A percentile compares a stretch with the other conserved stretches of the same genome.
These are phyloP conservation scores for Nematostella vectensis DNA, from an alignment of 92 coral and sea anemone species.

Conservation along the genomic window DNA sequence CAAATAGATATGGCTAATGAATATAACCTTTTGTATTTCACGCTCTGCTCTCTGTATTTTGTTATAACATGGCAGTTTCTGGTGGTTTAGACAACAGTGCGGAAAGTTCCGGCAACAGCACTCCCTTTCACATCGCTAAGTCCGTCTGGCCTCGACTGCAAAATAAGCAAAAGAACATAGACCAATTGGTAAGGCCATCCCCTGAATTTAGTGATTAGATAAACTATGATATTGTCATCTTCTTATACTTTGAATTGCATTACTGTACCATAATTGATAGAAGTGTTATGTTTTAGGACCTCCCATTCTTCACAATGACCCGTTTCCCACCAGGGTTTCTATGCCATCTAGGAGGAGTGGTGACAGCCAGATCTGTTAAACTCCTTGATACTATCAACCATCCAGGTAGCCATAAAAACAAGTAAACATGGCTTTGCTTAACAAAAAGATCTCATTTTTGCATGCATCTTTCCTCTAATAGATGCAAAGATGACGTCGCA, in stretches of 20 bases:
- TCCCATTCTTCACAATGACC: constrained; percentile 92
- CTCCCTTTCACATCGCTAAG: constrained; percentile 41
- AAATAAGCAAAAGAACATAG: constrained; percentile 58
- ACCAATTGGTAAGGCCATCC: constrained; percentile 86
- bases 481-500: too few relatives aligned
- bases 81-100: constrained; percentile 63
- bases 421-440: too few relatives aligned
- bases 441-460: too few relatives aligned
- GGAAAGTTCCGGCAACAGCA: constrained; percentile 42
- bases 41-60: too few relatives aligned
- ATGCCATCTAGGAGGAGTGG: constrained; percentile 86
- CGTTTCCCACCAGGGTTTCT: constrained; percentile 79
- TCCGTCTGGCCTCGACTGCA: constrained; percentile 52
- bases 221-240: too few relatives aligned
- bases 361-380: constrained; percentile 92
- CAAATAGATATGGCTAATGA: too few relatives aligned
- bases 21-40: too few relatives aligned
- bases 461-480: too few relatives aligned
- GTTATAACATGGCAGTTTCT: too few relatives aligned
- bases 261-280: too few relatives aligned
- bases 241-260: too few relatives aligned
- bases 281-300: constrained; percentile 46
- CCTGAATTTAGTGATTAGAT: too few relatives aligned
- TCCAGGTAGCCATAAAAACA: constrained; percentile 62
- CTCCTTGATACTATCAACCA: constrained; percentile 89